Percentiles rank a stretch among this genome's conserved stretches.
Evolutionary conservation across 2,888 invertebrate genomes (phyloP).

Genomic region (Aproaerema taeniolella): DNA sequence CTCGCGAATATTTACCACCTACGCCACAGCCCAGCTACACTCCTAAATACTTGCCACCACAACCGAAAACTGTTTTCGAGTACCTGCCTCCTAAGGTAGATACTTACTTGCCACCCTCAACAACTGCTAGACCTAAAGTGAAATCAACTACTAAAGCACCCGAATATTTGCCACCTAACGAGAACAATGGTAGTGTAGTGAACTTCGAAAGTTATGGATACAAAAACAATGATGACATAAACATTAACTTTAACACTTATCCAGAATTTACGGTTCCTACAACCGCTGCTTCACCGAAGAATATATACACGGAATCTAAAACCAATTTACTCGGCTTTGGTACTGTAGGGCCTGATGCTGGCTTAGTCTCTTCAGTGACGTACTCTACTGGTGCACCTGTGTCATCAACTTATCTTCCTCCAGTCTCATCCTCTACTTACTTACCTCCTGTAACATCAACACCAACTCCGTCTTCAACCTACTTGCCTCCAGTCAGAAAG

Average conservation of each 20-base stretch:
- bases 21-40: slow-evolving; percentile 39
- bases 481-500: slow-evolving; percentile 28
- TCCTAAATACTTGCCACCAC: slow-evolving; percentile 30
- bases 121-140: slow-evolving; percentile 37
- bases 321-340: slow-evolving; percentile 54
- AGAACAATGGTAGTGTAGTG: slow-evolving; percentile 29
- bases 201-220: slow-evolving; percentile 41
- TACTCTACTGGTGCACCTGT: slow-evolving; percentile 53
- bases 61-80: slow-evolving; percentile 20
- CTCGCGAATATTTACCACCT: slow-evolving; percentile 29
- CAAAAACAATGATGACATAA: slow-evolving; percentile 30
- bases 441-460: slow-evolving; percentile 29
- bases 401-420: slow-evolving; percentile 19
- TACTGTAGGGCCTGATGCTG: slow-evolving; percentile 51
- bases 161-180: slow-evolving; percentile 57
- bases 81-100: slow-evolving; percentile 24
- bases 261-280: slow-evolving; percentile 36
- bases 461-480: slow-evolving; percentile 18
- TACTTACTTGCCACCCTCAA: slow-evolving; percentile 34
- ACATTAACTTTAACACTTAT: slow-evolving; percentile 42
- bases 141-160: slow-evolving; percentile 41
- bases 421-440: slow-evolving; percentile 19
- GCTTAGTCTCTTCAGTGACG: slow-evolving; percentile 47
- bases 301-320: too few relatives aligned
- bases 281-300: slow-evolving; percentile 35